Base-by-base conservation (phyloP, 2,888 invertebrate genomes). In the Eupithecia vulgata region DNA sequence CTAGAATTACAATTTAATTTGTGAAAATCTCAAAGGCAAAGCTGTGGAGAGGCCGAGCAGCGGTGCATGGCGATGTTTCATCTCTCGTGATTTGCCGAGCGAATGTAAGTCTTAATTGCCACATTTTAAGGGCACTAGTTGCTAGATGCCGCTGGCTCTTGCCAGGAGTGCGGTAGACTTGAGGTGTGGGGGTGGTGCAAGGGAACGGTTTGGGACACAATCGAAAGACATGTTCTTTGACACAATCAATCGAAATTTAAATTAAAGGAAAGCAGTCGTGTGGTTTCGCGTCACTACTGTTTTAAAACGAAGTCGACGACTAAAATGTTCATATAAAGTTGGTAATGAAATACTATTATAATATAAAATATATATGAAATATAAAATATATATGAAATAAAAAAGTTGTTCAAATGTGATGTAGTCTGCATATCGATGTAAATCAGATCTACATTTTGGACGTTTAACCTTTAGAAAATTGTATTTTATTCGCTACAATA, bases 21-120 rank as follows among this genome's bases (percentile, higher is more conserved):
- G 77, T 78, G 83, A 84, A 87, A 89, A 83, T 88, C 89, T 87
- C 84, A 87, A 87, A 88, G 90, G 85, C 85, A 82, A 83, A 87
- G 86, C 85, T 87, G 81, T 82, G 78, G 82, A 83, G 85, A 83
- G 86, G 87, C 87, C 81, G 82, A 84, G 87, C 88, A 85, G 77
- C 87, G 86, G 85, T 82, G 89, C 87, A 85, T 84, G 80, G 80
- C 81, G 81, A 87, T 85, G 86, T 86, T 86, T 82, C 84, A 80
- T 80, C 80, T 83, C 87, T 87, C 88, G 84, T 90, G 91, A 88
- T 87, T 87, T 85, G 91, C 90, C 91, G 89, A 85, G 90, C 91
- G 90, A 92, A 92, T 89, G 85, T 88, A 87, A 88, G 86, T 88
- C 91, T 90, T 93, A 92, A 92, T 91, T 91, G 87, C 88, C 89